Evolutionary conservation across 2,888 invertebrate species (phyloP), one percentile per base, ranked within the genome.

Genomic region (Erebia epiphron): DNA sequence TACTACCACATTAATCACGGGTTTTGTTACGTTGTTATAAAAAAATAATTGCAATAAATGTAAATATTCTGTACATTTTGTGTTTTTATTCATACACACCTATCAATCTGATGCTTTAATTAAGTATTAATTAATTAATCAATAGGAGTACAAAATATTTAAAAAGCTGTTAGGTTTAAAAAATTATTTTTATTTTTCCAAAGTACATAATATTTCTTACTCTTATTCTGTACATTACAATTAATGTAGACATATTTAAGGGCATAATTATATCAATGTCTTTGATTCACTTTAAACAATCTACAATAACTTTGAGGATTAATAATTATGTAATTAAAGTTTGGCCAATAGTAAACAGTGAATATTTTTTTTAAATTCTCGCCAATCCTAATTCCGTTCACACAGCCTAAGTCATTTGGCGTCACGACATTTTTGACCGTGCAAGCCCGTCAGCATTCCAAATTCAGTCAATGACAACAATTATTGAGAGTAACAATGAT

Each of bases 1-100:
- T 46, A 16, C 7, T 52, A 1, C n/a, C 35, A n/a, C 14, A 50
- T 57, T 14, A 43, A 57, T 61, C 7, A 66, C 56, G 41, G 63
- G 57, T 67, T n/a, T n/a, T 61, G 26, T 70, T 11, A 64, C 54
- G 21, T 67, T 60, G 16, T 52, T 58, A 60, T 62, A 10, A 14
- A 18, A n/a, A 61, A 68, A 46, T 46, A 43, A 68, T 35, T 60
- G 54, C 11, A 69, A 69, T 72, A 67, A 67, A 72, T 72, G 72
- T 69, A 72, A 69, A 69, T 69, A 72, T 72, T 67, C 63, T 67
- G 35, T 52, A 16, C 11, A 11, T 14, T 41, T 43, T 67, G 58
- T 62, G 62, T 35, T 49, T 46, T 46, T 46, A 9, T 56, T 7
- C n/a, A 8, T 14, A 2, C 7, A 41, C 49, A 18, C 2, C 16